Evolutionary conservation across 2,888 invertebrate genomes (phyloP).

Genomic region (Eumacrocentrus americanus): DNA sequence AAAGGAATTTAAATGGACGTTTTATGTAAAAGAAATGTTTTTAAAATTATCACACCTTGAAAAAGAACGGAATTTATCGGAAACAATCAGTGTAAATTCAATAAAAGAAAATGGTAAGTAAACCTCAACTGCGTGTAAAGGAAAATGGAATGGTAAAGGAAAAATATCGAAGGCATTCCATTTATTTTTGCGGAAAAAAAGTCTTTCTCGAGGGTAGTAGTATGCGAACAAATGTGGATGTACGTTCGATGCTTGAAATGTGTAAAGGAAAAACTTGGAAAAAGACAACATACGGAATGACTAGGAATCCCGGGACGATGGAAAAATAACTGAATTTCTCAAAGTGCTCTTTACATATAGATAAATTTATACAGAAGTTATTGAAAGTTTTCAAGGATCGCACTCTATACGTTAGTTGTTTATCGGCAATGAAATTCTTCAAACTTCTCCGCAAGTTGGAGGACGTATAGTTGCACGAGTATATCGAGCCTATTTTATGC

Average conservation of each 20-base stretch:
- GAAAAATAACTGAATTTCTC: no score
- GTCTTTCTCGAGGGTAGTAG: background rate
- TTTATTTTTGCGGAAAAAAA: background rate
- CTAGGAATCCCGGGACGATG: no score
- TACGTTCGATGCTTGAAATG: no score
- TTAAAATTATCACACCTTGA: no score
- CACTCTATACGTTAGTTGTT: constrained; percentile 8
- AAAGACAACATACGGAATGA: no score
- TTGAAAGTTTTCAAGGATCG: constrained; percentile 5
- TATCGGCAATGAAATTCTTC: background rate
- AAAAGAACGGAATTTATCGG: background rate
- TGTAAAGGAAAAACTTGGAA: no score
- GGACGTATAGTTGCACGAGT: no score
- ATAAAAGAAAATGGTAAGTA: background rate
- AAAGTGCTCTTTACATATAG: no score
- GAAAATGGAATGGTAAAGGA: background rate
- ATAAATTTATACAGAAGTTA: no score
- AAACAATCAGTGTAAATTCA: background rate
- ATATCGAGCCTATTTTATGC: background rate
- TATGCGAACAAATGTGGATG: no score
- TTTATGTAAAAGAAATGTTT: background rate
- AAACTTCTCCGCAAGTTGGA: background rate
- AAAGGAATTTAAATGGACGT: background rate
- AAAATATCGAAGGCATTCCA: background rate
- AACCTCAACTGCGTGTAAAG: background rate